Base-by-base conservation (phyloP, 2,113 vertebrate genomes). In the Manacus vitellinus region DNA sequence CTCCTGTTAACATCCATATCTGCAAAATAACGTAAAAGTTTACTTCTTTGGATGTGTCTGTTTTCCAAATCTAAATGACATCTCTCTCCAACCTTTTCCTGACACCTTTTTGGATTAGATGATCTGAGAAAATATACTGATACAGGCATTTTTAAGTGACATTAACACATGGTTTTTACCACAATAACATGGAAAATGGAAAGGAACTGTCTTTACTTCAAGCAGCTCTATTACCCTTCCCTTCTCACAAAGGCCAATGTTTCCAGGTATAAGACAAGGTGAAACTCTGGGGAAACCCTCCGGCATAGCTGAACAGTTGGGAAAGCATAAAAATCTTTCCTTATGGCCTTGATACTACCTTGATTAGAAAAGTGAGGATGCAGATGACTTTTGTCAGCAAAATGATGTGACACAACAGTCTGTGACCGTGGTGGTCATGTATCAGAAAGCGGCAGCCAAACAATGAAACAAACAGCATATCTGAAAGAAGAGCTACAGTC, bases 1-100 rank as follows among this genome's bases (percentile, higher is more conserved):
- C 99, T 23, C 99, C 99, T 0, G 99, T 99, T 91, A 99, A 96
- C 99, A 99, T 99, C 99, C 99, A 99, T 95, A 99, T 98, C 99
- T 99, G 91, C 41, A 96, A 97, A 52, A 85, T 10, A 97, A 96
- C 8, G 1, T 21, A 31, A 25, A 46, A 54, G 35, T 85, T 95
- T 71, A 80, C 20, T 93, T 35, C 15, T 22, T 10, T 83, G 35
- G 92, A 19, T 0, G 8, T 5, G 4, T n/a, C 35, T 65, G 10
- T 17, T 73, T 21, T 85, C 27, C 51, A 59, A 61, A 81, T n/a
- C n/a, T 56, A 59, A 84, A 67, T 18, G 12, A 51, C 18, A 24
- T 21, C 7, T 55, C 49, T 35, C 24, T 73, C 54, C 71, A 58
- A 22, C 4, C 14, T 67, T 88, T 68, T 72, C 54, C 43, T 85